Base-by-base conservation (phyloP, 2,888 invertebrate species). In the Hylaea fasciaria region DNA sequence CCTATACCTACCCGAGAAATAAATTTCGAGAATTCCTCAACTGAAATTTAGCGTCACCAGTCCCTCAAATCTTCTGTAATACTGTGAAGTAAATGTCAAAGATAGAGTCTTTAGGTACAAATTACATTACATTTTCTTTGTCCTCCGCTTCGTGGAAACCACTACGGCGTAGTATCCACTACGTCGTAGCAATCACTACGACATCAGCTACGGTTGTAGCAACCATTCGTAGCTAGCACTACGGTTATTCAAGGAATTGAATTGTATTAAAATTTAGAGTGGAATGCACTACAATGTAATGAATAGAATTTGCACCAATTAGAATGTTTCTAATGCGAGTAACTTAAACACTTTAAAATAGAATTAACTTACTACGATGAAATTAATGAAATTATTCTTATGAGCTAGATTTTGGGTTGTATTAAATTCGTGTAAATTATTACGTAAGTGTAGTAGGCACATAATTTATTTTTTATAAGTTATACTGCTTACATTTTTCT, bases 191-290 rank as follows among this genome's bases (percentile, higher is more conserved):
- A 37, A 22, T 22, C 22, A 22, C 22, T 22, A 22, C 22, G 22
- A 29, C 0, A 11, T 1, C 9, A 10, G 32, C 58, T 58, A 58
- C 57, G 43, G 29, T 4, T 14, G 41, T 49, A 55, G 47, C 40
- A 13, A 0, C 17, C 50, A 54, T 22, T 46, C 45, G 52, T 57
- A 60, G 52, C 57, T 13, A 16, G 29, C 22, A 46, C 62, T 57
- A 65, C 58, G 47, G 39, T 32, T 22, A 39, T 29, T 22, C 52
- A 17, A 44, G 14, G 29, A 50, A 41, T 44, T 52, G 17, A 22
- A 43, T 43, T 45, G 11, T 14, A 53, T 53, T 45, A 28, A 45
- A 47, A 47, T 54, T 40, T 47, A 40, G 12, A 39, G 39, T 29
- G 13, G 40, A 32, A 43, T 9, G 9, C 12, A 43, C 29, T 14